Evolutionary conservation across 2,888 invertebrate genomes (phyloP).

Genomic region (Stenurella melanura): DNA sequence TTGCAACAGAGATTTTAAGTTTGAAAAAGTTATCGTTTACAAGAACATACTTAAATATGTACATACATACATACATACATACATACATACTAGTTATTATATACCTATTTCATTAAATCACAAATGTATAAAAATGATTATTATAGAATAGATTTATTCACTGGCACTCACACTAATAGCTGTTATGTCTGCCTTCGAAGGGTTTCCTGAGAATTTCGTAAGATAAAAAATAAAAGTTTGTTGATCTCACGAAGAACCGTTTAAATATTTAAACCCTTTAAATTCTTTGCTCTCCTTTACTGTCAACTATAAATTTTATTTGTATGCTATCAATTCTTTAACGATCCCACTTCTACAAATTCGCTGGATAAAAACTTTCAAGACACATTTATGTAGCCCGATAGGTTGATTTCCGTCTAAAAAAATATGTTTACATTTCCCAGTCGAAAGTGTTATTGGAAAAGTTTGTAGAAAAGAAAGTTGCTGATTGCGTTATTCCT

Average conservation of each 20-base stretch:
- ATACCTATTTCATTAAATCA: too few relatives aligned
- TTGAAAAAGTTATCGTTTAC: too few relatives aligned
- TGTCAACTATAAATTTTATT: constrained; percentile 13
- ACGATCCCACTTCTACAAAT: constrained; percentile 5
- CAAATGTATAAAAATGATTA: too few relatives aligned
- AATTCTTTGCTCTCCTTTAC: constrained; percentile 2
- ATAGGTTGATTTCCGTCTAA: constrained; percentile 4
- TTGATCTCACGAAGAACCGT: not conserved
- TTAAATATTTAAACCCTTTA: not conserved
- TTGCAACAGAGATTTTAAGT: too few relatives aligned
- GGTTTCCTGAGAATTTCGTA: not conserved
- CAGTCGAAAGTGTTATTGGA: constrained; percentile 7
- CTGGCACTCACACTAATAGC: too few relatives aligned
- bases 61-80: too few relatives aligned
- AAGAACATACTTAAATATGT: too few relatives aligned
- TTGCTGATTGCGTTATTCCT: constrained; percentile 2
- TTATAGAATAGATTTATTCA: too few relatives aligned
- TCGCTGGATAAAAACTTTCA: constrained; percentile 1
- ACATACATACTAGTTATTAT: too few relatives aligned
- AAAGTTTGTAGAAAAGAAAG: not conserved
- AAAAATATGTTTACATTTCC: constrained; percentile 7
- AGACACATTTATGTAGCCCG: constrained; percentile 7
- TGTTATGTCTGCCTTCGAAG: too few relatives aligned
- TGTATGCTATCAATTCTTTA: constrained; percentile 19
- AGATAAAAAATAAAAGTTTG: not conserved